Percentiles rank a stretch among this genome's conserved stretches.
Conservation (phyloP, 2,113 vertebrate genomes). For the Turnix velox region DNA sequence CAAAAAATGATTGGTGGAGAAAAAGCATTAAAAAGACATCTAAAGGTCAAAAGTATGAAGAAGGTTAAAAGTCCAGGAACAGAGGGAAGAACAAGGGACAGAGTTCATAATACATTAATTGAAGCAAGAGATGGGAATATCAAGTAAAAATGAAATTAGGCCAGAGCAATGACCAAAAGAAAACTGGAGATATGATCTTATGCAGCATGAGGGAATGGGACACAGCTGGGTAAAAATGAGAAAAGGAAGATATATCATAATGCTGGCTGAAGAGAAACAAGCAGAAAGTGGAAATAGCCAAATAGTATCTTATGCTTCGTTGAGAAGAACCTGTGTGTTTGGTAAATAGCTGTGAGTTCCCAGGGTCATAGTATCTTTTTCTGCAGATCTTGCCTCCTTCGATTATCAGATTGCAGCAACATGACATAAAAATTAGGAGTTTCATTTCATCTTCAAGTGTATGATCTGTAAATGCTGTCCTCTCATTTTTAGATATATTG, state of each 20-base stretch:
- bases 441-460: neutral
- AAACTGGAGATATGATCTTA: neutral
- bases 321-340: neutral
- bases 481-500: neutral
- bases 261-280: neutral
- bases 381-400: neutral
- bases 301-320: neutral
- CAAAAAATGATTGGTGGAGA: neutral
- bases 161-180: neutral
- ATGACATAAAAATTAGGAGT: neutral
- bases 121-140: neutral
- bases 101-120: neutral
- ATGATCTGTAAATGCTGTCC: neutral
- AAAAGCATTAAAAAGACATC: neutral
- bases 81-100: neutral
- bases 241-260: neutral
- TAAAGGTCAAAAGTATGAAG: neutral
- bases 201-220: neutral
- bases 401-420: neutral
- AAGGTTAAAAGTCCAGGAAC: neutral
- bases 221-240: neutral
- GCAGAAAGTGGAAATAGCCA: neutral
- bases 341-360: neutral
- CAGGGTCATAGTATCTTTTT: neutral
- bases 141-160: neutral